Evolutionary conservation across 1,140 invertebrate species (phyloP).

Genomic region (Zaprionus lachaisei): DNA sequence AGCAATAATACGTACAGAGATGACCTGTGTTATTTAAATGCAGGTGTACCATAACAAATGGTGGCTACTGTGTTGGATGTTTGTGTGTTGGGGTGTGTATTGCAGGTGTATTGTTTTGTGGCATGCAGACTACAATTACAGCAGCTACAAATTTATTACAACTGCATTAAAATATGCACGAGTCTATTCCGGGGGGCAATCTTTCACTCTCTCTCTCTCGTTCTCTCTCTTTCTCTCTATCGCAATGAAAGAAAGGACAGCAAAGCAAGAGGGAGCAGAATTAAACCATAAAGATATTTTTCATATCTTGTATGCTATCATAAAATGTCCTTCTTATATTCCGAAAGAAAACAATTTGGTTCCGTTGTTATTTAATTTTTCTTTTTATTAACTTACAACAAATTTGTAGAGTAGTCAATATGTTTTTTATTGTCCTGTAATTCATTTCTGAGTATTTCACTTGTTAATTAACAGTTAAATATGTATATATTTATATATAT

Average conservation of each 20-base stretch:
- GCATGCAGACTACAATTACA: slow-evolving; percentile 9
- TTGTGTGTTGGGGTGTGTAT: not conserved
- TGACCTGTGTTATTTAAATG: slow-evolving; percentile 8
- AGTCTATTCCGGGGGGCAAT: not conserved
- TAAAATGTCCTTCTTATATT: not conserved
- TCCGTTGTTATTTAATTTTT: slow-evolving; percentile 21
- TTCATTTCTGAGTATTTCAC: slow-evolving; percentile 64
- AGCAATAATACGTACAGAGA: slow-evolving; percentile 1
- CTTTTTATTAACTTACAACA: slow-evolving; percentile 53
- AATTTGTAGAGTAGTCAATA: slow-evolving; percentile 45
- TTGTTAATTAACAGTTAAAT: slow-evolving; percentile 42
- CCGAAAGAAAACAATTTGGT: not conserved
- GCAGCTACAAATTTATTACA: slow-evolving; percentile 9
- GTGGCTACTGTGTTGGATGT: not conserved
- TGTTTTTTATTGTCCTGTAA: slow-evolving; percentile 66
- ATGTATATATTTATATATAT: slow-evolving; percentile 33
- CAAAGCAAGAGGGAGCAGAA: not conserved
- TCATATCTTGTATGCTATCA: not conserved
- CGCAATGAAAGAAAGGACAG: not conserved
- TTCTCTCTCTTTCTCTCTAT: not conserved
- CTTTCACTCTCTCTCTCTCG: not conserved
- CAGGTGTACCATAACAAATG: slow-evolving; percentile 11
- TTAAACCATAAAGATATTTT: not conserved
- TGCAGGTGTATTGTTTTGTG: slow-evolving; percentile 8
- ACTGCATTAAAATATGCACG: slow-evolving; percentile 9